Evolutionary conservation across 2,888 invertebrate genomes (phyloP), one percentile per base, ranked within the genome.

Genomic region (Chrysodeixis includens): DNA sequence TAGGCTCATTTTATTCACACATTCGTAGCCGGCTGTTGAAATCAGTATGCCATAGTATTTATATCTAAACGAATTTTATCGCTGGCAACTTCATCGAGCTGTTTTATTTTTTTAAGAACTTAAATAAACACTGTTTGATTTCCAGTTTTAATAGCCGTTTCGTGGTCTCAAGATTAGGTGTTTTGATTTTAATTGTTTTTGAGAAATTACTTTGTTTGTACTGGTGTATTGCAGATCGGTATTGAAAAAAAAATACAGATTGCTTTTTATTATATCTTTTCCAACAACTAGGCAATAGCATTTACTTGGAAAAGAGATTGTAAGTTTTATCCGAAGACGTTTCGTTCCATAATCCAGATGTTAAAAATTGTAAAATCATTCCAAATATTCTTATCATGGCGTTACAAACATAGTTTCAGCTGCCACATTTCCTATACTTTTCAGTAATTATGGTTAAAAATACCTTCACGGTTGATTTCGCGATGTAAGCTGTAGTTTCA

Each of bases 391-490:
- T n/a, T 40, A 49, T 20, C 3, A 49, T 20, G 8, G 8, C 46
- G 10, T 20, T 16, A 35, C 35, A 49, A 49, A 20, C 18, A 49
- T 20, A 10, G 20, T 49, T 49, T n/a, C 18, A 16, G 8, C 16
- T 12, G 18, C 18, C 9, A 22, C 26, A 26, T 52, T 52, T 52
- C 16, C 44, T n/a, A 26, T 16, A 40, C 26, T 59, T 1, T 16
- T 16, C 12, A n/a, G n/a, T 59, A 10, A 30, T 49, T 49, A 30
- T 18, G 7, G 26, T 60, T 14, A 14, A 10, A 40, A 22, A 54
- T 56, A 30, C 73, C 72, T 74, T 76, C 72, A 71, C 35, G 73
- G 35, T 44, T 62, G 62, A 73, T 71, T 71, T 60, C 52, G 53
- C 56, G 61, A 53, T 51, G 16, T 56, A 60, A 73, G 30, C 52